Percentiles rank a stretch among this genome's conserved stretches.
phyloP scores from a whole-genome alignment of 2,888 invertebrate species.

The Philaethria dido region DNA sequence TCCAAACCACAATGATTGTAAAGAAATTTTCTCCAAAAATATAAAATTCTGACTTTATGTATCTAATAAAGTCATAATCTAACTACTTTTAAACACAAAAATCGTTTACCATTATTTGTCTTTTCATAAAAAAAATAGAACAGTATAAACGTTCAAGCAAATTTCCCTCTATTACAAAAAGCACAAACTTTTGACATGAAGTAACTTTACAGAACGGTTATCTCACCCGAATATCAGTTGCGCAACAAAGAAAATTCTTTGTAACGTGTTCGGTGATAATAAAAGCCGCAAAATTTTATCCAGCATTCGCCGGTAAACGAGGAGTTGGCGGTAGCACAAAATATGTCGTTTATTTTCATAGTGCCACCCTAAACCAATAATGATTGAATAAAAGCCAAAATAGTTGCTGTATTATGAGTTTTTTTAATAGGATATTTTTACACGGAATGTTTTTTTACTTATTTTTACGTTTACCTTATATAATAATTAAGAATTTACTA shows the following conservation, averaged over 20 bases:
- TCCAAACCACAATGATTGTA: no score
- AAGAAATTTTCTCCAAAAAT: slow-evolving; percentile 2
- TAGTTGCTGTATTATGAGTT: not conserved
- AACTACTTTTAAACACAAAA: not conserved
- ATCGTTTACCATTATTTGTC: not conserved
- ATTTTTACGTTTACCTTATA: no score
- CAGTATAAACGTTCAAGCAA: slow-evolving; percentile 12
- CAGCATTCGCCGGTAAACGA: slow-evolving; percentile 20
- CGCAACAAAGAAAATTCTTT: slow-evolving; percentile 38
- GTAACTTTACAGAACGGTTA: slow-evolving; percentile 23
- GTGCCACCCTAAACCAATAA: slow-evolving; percentile 27
- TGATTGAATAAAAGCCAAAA: slow-evolving; percentile 29
- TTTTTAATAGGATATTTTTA: no score
- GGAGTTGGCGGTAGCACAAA: slow-evolving; percentile 21
- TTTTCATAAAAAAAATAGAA: not conserved
- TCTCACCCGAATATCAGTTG: slow-evolving; percentile 21
- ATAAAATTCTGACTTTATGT: not conserved
- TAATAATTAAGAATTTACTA: no score
- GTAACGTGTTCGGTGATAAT: slow-evolving; percentile 38
- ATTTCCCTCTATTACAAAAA: slow-evolving; percentile 21
- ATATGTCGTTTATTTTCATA: slow-evolving; percentile 34
- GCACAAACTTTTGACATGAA: slow-evolving; percentile 18
- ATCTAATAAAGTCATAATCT: not conserved
- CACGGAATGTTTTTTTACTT: no score
- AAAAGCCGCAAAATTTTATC: slow-evolving; percentile 36